Conservation (phyloP, 2,888 invertebrate species). For the Watsonalla binaria region DNA sequence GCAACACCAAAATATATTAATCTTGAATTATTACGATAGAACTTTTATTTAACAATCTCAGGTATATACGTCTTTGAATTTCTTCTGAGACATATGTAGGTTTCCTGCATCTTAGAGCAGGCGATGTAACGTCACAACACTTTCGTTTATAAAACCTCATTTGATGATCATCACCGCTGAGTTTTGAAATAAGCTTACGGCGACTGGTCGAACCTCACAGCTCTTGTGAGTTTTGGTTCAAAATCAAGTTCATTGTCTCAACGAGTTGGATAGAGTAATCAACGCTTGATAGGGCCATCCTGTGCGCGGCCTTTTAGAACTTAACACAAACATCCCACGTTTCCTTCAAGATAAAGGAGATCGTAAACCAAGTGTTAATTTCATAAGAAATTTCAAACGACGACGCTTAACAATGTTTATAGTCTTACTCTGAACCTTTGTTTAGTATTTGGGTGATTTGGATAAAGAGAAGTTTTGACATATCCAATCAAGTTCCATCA, state of each 20-base stretch:
- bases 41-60: no score
- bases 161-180: no score
- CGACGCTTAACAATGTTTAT: constrained; percentile 19
- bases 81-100: no score
- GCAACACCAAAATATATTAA: no score
- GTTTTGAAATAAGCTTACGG: no score
- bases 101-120: no score
- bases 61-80: no score
- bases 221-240: not conserved
- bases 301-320: constrained; percentile 29
- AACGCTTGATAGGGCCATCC: constrained; percentile 1
- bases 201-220: not conserved
- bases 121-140: no score
- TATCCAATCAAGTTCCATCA: no score
- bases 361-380: constrained; percentile 61
- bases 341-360: constrained; percentile 53
- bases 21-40: no score
- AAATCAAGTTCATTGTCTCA: constrained; percentile 3
- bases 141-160: no score
- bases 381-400: constrained; percentile 54
- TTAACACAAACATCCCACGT: constrained; percentile 50
- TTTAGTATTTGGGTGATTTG: not conserved
- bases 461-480: not conserved
- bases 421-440: not conserved
- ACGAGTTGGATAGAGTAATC: not conserved